Percentiles rank a stretch among this genome's conserved stretches.
Conservation (phyloP, 2,113 vertebrate species). For the Cygnus atratus region DNA sequence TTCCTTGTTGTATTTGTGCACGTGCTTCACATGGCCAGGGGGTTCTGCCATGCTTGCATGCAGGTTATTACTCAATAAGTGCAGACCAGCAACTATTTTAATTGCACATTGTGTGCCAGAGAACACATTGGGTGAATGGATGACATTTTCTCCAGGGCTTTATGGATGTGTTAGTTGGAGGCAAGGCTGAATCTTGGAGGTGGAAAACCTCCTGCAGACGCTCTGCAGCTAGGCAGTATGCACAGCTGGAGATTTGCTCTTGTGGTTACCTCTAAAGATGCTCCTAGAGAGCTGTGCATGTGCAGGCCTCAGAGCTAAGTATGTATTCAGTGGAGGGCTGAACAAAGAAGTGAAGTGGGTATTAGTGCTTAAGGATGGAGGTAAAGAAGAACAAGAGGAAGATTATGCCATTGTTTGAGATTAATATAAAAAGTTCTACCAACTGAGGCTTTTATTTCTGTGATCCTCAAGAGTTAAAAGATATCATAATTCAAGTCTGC, state of each 20-base stretch:
- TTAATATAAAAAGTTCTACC: background rate
- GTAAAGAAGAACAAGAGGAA: background rate
- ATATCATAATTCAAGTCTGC: background rate
- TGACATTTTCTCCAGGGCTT: background rate
- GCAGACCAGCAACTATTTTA: background rate
- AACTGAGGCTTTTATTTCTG: background rate
- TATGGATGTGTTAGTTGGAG: background rate
- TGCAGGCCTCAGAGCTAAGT: background rate
- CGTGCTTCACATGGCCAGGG: background rate
- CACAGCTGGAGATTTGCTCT: background rate
- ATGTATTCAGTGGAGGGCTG: background rate
- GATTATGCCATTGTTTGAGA: background rate
- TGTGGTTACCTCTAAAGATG: background rate
- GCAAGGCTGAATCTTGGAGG: background rate
- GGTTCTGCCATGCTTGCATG: background rate
- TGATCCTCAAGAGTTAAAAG: background rate
- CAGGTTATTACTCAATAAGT: background rate
- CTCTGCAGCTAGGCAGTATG: background rate
- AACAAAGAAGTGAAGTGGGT: background rate
- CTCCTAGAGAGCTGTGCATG: background rate
- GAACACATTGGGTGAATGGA: background rate
- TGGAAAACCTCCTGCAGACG: background rate
- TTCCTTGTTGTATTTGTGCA: background rate
- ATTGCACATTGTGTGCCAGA: rapidly evolving
- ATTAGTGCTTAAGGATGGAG: background rate